A percentile compares a stretch with the other conserved stretches of the same genome.
These are phyloP conservation scores for Drosophila dunni DNA, from an alignment of 1,140 invertebrate species.

Conservation along the genomic window DNA sequence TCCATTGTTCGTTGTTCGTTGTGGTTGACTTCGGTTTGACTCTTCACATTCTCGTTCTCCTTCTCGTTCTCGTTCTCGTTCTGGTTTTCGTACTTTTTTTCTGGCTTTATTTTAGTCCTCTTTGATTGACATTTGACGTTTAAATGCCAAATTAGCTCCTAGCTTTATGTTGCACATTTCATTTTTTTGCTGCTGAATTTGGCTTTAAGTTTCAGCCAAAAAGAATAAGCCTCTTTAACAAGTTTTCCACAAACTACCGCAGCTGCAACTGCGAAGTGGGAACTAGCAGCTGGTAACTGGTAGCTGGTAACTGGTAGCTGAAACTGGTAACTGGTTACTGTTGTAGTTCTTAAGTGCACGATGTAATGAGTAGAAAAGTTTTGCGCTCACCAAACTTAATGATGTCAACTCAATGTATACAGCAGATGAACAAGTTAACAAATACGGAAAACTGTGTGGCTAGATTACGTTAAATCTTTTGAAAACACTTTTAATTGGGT, in stretches of 20 bases:
- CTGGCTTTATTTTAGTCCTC: conserved; percentile 30
- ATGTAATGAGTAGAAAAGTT: conserved; percentile 70
- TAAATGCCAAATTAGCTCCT: conserved; percentile 78
- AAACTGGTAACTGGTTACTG: conserved; percentile 21
- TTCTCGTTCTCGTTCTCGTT: conserved; percentile 17
- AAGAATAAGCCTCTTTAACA: conserved; percentile 11
- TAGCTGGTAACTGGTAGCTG: conserved; percentile 4
- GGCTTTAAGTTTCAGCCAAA: conserved; percentile 47
- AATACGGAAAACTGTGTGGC: background rate
- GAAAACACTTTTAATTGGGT: conserved; percentile 19
- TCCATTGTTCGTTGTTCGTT: conserved; percentile 16
- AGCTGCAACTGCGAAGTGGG: conserved; percentile 24
- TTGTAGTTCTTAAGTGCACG: conserved; percentile 53
- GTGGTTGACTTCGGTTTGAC: conserved; percentile 20
- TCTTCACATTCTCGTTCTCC: conserved; percentile 1
- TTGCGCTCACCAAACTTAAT: conserved; percentile 15
- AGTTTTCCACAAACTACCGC: conserved; percentile 13
- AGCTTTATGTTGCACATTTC: conserved; percentile 41
- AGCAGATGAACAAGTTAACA: conserved; percentile 3
- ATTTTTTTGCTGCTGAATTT: conserved; percentile 25
- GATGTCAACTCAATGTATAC: conserved; percentile 18
- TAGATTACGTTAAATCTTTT: conserved; percentile 26
- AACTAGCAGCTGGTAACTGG: no score
- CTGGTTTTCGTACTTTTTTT: conserved; percentile 29
- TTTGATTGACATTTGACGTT: conserved; percentile 80